Base-by-base conservation (phyloP, 1,140 invertebrate species). In the Popillia japonica region DNA sequence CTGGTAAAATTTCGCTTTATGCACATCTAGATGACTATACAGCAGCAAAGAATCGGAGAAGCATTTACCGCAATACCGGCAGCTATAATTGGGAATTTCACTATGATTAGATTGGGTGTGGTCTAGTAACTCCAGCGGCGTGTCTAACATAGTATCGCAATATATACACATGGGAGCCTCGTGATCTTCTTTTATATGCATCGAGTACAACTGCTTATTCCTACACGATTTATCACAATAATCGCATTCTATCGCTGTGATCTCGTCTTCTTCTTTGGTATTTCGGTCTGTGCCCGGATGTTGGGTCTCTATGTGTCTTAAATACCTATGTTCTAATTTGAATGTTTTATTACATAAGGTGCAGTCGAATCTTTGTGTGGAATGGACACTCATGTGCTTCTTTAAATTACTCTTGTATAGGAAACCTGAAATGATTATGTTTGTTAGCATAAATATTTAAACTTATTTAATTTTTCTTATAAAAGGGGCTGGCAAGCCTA, bases 331-430 rank as follows among this genome's bases (percentile, higher is more conserved):
- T 20, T 74, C 41, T 20, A 11, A 14, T 34, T 44, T 74, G 20
- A 74, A 74, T 42, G 34, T 74, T 41, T 41, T 41, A 74, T 74
- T 74, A n/a, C 72, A 74, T 10, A 74, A 74, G 2, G 17, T 74
- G 20, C 72, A 74, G n/a, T 74, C 41, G 17, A 23, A 74, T 41
- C 27, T 20, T 42, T 17, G 9, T 23, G 34, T 74, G 0, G 34
- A 40, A 34, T 74, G 72, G 40, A 42, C 40, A 20, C 4, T 40
- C 72, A 74, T 41, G 9, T 74, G 72, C 20, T 74, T 74, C 72
- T 41, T 41, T 20, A 74, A 44, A 11, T 4, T 17, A 20, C 40
- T 44, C 17, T 74, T 74, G 9, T 44, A 41, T 0, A 23, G 41
- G 34, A 22, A 72, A 55, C 48, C 48, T 55, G 48, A 1, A 55